phyloP scores from a whole-genome alignment of 2,113 vertebrate species.

The Centrocercus urophasianus region DNA sequence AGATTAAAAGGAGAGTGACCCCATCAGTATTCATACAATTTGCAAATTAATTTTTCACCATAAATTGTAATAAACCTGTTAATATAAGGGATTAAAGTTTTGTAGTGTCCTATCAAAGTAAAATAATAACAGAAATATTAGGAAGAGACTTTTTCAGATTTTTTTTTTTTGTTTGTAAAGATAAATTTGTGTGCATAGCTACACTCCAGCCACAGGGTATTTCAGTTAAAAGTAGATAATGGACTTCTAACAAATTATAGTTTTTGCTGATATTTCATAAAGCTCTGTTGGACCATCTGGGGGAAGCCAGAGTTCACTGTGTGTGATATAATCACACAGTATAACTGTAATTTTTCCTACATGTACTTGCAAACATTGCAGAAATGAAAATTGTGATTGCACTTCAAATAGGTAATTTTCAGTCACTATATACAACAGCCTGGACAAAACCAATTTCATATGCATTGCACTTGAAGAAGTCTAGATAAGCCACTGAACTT shows the following conservation, averaged over 20 bases:
- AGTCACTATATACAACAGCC: background rate
- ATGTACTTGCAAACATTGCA: background rate
- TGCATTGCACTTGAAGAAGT: background rate
- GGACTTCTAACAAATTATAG: background rate
- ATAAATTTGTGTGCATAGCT: background rate
- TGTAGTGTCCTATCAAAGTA: background rate
- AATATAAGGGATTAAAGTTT: background rate
- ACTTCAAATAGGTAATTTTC: background rate
- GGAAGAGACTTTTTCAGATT: background rate
- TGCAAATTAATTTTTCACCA: background rate
- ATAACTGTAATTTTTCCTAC: background rate
- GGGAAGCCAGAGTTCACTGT: background rate
- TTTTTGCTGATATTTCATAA: background rate
- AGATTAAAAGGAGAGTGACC: conserved; percentile 17
- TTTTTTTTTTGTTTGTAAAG: background rate
- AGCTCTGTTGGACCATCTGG: background rate
- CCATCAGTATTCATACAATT: background rate
- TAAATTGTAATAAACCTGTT: background rate
- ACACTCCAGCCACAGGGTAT: background rate
- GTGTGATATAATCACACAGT: background rate
- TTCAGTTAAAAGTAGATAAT: conserved; percentile 1
- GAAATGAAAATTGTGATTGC: background rate
- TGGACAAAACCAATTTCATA: background rate
- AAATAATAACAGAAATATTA: background rate
- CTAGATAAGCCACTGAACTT: background rate